Base-by-base conservation (phyloP, 1,140 invertebrate genomes). In the Pinna nobilis region DNA sequence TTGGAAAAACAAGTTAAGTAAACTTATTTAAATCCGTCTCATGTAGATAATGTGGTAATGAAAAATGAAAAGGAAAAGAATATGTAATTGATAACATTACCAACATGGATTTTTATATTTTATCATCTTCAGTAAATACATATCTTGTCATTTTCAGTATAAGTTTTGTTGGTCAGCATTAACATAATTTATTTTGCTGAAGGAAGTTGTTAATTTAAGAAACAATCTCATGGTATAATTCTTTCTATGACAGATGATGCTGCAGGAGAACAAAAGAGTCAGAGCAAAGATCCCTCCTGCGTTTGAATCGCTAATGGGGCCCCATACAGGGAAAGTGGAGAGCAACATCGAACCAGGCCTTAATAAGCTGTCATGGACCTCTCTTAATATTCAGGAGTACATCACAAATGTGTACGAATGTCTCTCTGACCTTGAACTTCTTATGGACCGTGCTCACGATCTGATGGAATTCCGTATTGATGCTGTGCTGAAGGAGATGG, bases 401-500 rank as follows among this genome's bases (percentile, higher is more conserved):
- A 92, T 93, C 74, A 92, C 91, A 82, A 89, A 71, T 73, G 89
- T 85, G 92, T 93, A 92, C 75, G 90, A 91, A 39, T 93, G 94
- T 9, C 93, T 98, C 18, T 92, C 93, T 64, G 92, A 93, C 47
- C 96, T 98, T 81, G 94, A 96, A 87, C 92, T 95, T 5, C 90
- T 98, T 15, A 94, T 94, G 3, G 93, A 91, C 25, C 88, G 96
- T 82, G 94, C 97, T 15, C 95, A 97, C 83, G 96, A 98, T 84
- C 93, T 98, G 50, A 97, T 96, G 79, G 92, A 93, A n/a, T 97
- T 97, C 86, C 92, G 96, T 84, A 97, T 98, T 78, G 92, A 97
- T 63, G 93, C 95, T 80, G 94, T 97, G 5, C 90, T 98, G 6
- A 90, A 92, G 47, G 94, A 94, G 73, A 98, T 98, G 95, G 94